Percentiles rank a stretch among this genome's conserved stretches.
phyloP scores from a whole-genome alignment of 2,113 vertebrate species.

The Argyrosomus japonicus region DNA sequence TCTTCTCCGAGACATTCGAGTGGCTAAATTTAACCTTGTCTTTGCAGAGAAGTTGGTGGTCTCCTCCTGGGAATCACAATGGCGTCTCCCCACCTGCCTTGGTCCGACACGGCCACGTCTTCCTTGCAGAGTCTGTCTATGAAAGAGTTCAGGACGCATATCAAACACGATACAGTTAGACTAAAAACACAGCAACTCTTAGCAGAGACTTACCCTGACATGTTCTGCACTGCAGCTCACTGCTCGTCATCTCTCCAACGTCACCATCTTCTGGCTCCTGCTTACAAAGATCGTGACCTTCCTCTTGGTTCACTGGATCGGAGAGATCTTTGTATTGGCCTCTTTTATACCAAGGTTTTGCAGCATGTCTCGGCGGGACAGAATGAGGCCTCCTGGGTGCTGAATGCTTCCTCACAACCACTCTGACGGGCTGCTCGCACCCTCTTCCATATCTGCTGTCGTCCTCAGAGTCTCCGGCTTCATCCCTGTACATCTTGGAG shows the following conservation, averaged over 20 bases:
- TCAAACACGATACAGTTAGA: background rate
- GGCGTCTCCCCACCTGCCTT: slow-evolving; percentile 57
- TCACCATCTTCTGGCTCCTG: slow-evolving; percentile 41
- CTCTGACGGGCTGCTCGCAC: slow-evolving; percentile 57
- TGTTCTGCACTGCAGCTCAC: slow-evolving; percentile 61
- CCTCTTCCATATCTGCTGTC: slow-evolving; percentile 52
- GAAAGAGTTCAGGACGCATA: background rate
- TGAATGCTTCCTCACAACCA: slow-evolving; percentile 65
- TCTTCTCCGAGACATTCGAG: background rate
- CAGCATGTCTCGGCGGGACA: slow-evolving; percentile 25
- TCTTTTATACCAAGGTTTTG: slow-evolving; percentile 67
- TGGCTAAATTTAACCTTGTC: slow-evolving; percentile 64
- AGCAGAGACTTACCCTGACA: slow-evolving; percentile 64
- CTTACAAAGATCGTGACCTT: slow-evolving; percentile 21
- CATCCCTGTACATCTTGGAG: slow-evolving; percentile 54
- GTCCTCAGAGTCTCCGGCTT: slow-evolving; percentile 76
- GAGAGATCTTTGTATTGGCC: slow-evolving; percentile 48
- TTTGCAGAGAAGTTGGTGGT: slow-evolving; percentile 49
- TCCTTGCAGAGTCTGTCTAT: slow-evolving; percentile 72
- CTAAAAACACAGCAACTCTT: background rate
- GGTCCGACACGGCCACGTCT: slow-evolving; percentile 42
- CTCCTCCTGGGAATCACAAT: slow-evolving; percentile 64
- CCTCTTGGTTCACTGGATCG: slow-evolving; percentile 19
- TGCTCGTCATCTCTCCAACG: slow-evolving; percentile 22
- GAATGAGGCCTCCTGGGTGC: slow-evolving; percentile 61